phyloP scores from a whole-genome alignment of 2,888 invertebrate species.

The Drosophila anomalata region DNA sequence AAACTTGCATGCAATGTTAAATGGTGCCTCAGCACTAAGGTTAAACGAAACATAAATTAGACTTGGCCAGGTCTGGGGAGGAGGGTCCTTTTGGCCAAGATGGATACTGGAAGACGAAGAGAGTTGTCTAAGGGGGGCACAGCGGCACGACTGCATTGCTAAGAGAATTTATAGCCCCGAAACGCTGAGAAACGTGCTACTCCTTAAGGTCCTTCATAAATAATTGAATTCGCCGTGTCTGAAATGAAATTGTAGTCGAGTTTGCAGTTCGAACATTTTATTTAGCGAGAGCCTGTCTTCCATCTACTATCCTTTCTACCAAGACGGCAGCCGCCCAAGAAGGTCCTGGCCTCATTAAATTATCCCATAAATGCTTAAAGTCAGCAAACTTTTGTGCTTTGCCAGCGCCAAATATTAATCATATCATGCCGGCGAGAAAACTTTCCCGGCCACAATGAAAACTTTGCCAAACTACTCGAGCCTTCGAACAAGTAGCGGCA shows the following conservation, averaged over 20 bases:
- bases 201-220: slow-evolving; percentile 57
- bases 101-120: not conserved
- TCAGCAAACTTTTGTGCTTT: slow-evolving; percentile 17
- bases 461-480: slow-evolving; percentile 44
- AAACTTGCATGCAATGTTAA: slow-evolving; percentile 75
- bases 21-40: slow-evolving; percentile 76
- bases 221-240: slow-evolving; percentile 54
- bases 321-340: too few species aligned
- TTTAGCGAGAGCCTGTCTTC: slow-evolving; percentile 9
- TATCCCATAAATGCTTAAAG: slow-evolving; percentile 32
- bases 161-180: slow-evolving; percentile 63
- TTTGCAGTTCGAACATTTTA: slow-evolving; percentile 27
- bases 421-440: slow-evolving; percentile 46
- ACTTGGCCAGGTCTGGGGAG: slow-evolving; percentile 19
- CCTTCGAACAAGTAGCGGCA: slow-evolving; percentile 28
- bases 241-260: slow-evolving; percentile 36
- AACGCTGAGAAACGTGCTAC: slow-evolving; percentile 45
- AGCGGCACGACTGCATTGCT: slow-evolving; percentile 27
- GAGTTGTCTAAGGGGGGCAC: not conserved
- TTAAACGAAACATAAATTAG: slow-evolving; percentile 74
- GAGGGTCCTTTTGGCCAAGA: slow-evolving; percentile 1
- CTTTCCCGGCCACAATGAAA: slow-evolving; percentile 59
- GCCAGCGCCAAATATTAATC: slow-evolving; percentile 58
- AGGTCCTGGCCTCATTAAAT: slow-evolving; percentile 16
- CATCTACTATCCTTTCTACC: not conserved